Evolutionary conservation across 2,113 vertebrate species (phyloP).

Genomic region (Pedetes capensis): DNA sequence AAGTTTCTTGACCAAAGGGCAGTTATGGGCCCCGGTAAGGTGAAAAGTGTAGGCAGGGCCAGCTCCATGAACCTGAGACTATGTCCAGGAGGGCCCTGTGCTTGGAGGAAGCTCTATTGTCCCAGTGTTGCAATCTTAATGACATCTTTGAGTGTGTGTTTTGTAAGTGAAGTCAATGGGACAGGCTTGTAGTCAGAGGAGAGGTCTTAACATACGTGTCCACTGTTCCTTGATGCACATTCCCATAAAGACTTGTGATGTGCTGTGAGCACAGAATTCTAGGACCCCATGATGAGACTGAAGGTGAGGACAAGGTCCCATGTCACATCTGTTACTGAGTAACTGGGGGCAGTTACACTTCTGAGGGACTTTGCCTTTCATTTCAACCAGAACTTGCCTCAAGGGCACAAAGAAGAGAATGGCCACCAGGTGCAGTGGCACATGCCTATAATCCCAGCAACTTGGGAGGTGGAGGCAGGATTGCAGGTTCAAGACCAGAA

Average conservation of each 20-base stretch:
- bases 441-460: too few species aligned
- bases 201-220: too few species aligned
- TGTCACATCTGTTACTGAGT: not conserved
- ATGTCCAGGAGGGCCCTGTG: not conserved
- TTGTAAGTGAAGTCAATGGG: too few species aligned
- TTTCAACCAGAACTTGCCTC: not conserved
- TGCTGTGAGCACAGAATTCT: not conserved
- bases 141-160: too few species aligned
- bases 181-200: not conserved
- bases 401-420: not conserved
- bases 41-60: not conserved
- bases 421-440: too few species aligned
- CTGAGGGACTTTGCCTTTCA: not conserved
- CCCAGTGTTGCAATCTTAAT: not conserved
- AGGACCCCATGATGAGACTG: not conserved
- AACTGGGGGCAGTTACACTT: not conserved
- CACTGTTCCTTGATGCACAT: not conserved
- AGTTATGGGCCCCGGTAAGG: not conserved
- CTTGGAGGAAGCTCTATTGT: not conserved
- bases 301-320: not conserved
- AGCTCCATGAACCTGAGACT: too few species aligned
- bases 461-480: too few species aligned
- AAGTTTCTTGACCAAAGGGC: not conserved
- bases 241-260: not conserved
- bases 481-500: too few species aligned